Percentiles rank a stretch among this genome's conserved stretches.
Evolutionary conservation across 2,797 vertebrate genomes (phyloP).

Genomic region (Pipistrellus nathusii): DNA sequence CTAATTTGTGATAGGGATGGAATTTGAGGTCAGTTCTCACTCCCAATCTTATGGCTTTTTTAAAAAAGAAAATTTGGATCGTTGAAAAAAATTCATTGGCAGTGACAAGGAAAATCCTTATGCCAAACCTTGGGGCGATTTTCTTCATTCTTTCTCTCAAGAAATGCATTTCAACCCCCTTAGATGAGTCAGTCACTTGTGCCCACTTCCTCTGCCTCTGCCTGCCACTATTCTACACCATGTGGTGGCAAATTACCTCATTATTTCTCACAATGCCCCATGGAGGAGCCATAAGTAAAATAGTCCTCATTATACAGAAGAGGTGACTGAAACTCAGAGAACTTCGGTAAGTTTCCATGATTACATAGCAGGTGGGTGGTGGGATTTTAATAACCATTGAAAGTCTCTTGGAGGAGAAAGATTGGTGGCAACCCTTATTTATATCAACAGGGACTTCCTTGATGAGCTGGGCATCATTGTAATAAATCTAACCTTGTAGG

Average conservation of each 20-base stretch:
- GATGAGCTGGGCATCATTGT: not conserved
- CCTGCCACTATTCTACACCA: not conserved
- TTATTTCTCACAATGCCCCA: not conserved
- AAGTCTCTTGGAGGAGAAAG: not conserved
- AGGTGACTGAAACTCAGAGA: not conserved
- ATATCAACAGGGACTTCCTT: constrained; percentile 32
- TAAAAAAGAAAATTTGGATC: not conserved
- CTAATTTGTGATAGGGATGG: not conserved
- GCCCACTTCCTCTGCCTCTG: constrained; percentile 22
- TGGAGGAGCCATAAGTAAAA: not conserved
- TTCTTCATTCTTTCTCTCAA: constrained; percentile 8
- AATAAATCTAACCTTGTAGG: not conserved
- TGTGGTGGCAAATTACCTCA: not conserved
- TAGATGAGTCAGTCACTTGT: not conserved
- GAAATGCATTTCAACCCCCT: not conserved
- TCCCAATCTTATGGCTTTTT: not conserved
- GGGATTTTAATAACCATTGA: not conserved
- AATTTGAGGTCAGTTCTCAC: not conserved
- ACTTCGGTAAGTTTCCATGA: constrained; percentile 5
- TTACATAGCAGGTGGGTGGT: not conserved
- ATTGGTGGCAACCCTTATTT: not conserved
- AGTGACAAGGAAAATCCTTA: not conserved
- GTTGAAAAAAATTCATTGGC: not conserved
- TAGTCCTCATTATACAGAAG: not conserved
- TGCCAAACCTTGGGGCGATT: not conserved